Evolutionary conservation across 2,797 vertebrate species (phyloP).

Genomic region (Lagorchestes hirsutus): DNA sequence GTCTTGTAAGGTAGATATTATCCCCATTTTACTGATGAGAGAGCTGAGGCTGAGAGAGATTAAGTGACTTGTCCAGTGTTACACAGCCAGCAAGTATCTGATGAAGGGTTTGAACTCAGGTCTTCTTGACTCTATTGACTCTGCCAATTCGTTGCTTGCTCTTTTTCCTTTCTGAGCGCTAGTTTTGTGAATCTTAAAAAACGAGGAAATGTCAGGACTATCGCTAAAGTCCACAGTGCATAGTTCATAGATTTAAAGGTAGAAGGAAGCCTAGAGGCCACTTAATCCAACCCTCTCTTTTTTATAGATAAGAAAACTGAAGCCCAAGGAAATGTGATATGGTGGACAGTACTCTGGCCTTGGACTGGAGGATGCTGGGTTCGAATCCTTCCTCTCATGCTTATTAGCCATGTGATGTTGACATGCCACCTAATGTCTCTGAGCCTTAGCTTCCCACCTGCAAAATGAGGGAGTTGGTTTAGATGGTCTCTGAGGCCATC

Average conservation of each 20-base stretch:
- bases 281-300: neutral
- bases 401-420: neutral
- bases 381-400: neutral
- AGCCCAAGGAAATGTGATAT: neutral
- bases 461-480: neutral
- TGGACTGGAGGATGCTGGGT: neutral
- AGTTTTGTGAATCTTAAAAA: neutral
- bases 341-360: neutral
- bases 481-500: neutral
- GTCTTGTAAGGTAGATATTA: neutral
- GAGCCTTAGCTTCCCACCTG: neutral
- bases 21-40: neutral
- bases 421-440: neutral
- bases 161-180: neutral
- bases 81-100: neutral
- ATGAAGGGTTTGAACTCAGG: neutral
- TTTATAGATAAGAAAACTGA: neutral
- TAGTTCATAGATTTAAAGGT: neutral
- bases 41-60: neutral
- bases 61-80: neutral
- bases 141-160: neutral
- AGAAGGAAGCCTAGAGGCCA: neutral
- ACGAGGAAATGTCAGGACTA: neutral
- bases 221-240: neutral
- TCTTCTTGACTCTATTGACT: neutral